phyloP scores from a whole-genome alignment of 2,888 invertebrate species.

The Oligia fasciuncula region DNA sequence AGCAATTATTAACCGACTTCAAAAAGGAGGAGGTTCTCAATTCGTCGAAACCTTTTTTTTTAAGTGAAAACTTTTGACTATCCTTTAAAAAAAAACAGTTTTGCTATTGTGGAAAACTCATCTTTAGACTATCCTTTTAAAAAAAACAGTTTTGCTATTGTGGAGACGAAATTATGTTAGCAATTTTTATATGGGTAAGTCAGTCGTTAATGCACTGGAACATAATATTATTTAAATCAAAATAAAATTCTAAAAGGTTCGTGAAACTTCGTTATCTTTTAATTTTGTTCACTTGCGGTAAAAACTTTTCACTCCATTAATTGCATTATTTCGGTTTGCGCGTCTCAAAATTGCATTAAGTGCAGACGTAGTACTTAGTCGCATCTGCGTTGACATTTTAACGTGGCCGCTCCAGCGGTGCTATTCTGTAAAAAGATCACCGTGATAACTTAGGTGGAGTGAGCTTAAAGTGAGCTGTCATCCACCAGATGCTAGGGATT shows the following conservation, averaged over 20 bases:
- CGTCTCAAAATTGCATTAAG: constrained; percentile 52
- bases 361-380: constrained; percentile 38
- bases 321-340: constrained; percentile 41
- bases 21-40: too few species aligned
- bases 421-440: too few species aligned
- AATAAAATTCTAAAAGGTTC: neutral
- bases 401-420: neutral
- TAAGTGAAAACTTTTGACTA: neutral
- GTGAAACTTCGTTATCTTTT: constrained; percentile 7
- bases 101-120: neutral
- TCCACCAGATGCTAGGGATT: too few species aligned
- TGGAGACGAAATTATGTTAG: neutral
- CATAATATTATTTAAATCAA: neutral
- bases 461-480: too few species aligned
- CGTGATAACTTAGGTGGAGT: too few species aligned
- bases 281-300: neutral
- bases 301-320: constrained; percentile 41
- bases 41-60: too few species aligned
- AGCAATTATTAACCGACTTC: too few species aligned
- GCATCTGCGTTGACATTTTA: constrained; percentile 53
- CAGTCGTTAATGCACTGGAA: neutral
- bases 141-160: neutral
- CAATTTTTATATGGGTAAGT: too few species aligned
- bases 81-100: neutral
- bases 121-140: too few species aligned